Evolutionary conservation across 2,888 invertebrate genomes (phyloP).

Genomic region (Sturmia bella): DNA sequence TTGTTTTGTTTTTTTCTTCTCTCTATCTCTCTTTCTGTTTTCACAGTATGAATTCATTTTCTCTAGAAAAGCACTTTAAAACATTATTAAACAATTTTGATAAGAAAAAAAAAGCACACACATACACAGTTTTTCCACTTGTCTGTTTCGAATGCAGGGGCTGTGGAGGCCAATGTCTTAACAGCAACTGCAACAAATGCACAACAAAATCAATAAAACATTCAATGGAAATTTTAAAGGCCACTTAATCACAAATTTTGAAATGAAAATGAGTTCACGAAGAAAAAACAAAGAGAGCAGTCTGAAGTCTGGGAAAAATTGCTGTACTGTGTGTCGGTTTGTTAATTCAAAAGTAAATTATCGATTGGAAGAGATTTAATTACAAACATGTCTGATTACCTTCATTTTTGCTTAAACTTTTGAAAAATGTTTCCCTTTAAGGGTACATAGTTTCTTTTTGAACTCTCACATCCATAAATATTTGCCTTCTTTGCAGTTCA

Average conservation of each 20-base stretch:
- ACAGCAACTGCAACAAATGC: constrained; percentile 20
- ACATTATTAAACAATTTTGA: constrained; percentile 47
- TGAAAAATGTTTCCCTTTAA: neutral
- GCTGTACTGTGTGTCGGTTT: too few relatives aligned
- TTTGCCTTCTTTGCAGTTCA: too few relatives aligned
- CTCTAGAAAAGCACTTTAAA: constrained; percentile 35
- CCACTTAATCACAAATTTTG: constrained; percentile 32
- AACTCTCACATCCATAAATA: constrained; percentile 12
- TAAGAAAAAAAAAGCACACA: constrained; percentile 33
- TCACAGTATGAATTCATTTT: neutral
- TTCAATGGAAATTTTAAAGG: constrained; percentile 38
- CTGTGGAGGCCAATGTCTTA: neutral
- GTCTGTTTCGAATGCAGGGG: constrained; percentile 1
- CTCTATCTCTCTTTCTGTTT: neutral
- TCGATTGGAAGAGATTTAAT: neutral
- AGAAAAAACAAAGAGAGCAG: neutral
- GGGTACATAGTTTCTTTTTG: neutral
- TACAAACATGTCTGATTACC: neutral
- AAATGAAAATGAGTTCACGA: neutral
- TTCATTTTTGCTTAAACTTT: too few relatives aligned
- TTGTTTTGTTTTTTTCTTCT: constrained; percentile 11
- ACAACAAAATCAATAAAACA: constrained; percentile 59
- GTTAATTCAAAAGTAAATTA: too few relatives aligned
- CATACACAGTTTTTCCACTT: constrained; percentile 2
- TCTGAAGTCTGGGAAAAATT: too few relatives aligned